Evolutionary conservation across 2,113 vertebrate species (phyloP).

Genomic region (Xiphias gladius): DNA sequence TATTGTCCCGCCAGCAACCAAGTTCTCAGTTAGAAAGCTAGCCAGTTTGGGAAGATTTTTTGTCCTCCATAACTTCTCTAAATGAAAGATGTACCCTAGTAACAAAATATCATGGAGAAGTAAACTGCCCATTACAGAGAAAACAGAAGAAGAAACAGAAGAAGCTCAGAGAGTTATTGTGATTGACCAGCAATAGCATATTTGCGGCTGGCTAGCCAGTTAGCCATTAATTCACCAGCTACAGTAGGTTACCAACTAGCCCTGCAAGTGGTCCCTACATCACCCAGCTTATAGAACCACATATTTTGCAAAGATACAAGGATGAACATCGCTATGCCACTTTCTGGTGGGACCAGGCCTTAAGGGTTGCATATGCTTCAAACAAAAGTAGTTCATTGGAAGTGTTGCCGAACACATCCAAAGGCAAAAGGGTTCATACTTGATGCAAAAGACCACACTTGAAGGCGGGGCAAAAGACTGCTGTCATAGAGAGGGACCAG

Average conservation of each 20-base stretch:
- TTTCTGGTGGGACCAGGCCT: too few species aligned
- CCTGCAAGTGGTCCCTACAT: neutral
- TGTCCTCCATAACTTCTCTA: too few species aligned
- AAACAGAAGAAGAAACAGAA: too few species aligned
- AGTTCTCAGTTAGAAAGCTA: neutral
- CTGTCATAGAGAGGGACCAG: too few species aligned
- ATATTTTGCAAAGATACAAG: neutral
- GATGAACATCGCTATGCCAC: neutral
- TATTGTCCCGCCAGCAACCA: neutral
- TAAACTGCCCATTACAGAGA: neutral
- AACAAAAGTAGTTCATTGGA: too few species aligned
- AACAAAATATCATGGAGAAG: neutral
- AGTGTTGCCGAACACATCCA: too few species aligned
- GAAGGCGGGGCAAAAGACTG: too few species aligned
- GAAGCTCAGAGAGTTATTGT: neutral
- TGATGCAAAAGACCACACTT: too few species aligned
- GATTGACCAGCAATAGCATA: too few species aligned
- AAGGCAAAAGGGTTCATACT: too few species aligned
- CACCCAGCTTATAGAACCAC: neutral
- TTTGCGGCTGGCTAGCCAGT: neutral
- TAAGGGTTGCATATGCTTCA: too few species aligned
- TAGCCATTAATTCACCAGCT: neutral
- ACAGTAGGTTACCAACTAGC: neutral
- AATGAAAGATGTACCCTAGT: neutral
- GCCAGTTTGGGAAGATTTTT: neutral